These are phyloP conservation scores for Pentalonia nigronervosa DNA, from an alignment of 1,140 invertebrate species.

Conservation along the genomic window DNA sequence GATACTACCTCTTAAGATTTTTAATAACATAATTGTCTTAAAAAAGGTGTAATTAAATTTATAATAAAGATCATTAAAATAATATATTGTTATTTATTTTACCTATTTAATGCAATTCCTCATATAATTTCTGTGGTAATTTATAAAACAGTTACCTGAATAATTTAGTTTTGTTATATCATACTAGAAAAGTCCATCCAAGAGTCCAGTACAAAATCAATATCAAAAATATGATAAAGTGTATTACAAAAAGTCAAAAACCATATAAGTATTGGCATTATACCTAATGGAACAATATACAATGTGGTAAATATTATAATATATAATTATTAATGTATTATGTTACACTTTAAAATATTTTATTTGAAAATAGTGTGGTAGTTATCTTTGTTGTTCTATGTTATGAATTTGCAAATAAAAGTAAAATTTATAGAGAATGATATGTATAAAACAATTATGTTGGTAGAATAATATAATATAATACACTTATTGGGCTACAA, in stretches of 20 bases:
- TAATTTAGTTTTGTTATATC: neutral
- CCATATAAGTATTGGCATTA: neutral
- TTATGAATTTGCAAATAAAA: neutral
- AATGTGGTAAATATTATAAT: conserved; percentile 4
- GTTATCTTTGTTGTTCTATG: neutral
- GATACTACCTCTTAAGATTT: neutral
- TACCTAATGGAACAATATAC: neutral
- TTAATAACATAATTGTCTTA: neutral
- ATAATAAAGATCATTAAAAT: neutral
- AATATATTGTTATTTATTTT: neutral
- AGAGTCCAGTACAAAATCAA: neutral
- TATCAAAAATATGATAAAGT: neutral
- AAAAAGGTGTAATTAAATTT: neutral
- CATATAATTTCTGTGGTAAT: neutral
- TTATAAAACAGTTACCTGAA: neutral
- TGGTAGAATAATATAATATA: conserved; percentile 2
- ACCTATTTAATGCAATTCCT: neutral
- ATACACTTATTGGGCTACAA: neutral
- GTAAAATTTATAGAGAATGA: neutral
- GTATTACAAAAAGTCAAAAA: neutral
- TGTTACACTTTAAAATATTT: neutral
- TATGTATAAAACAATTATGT: neutral
- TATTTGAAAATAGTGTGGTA: neutral
- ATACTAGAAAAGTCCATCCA: neutral
- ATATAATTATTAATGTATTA: neutral